Conservation (phyloP, 2,113 vertebrate genomes). For the Plestiodon gilberti region DNA sequence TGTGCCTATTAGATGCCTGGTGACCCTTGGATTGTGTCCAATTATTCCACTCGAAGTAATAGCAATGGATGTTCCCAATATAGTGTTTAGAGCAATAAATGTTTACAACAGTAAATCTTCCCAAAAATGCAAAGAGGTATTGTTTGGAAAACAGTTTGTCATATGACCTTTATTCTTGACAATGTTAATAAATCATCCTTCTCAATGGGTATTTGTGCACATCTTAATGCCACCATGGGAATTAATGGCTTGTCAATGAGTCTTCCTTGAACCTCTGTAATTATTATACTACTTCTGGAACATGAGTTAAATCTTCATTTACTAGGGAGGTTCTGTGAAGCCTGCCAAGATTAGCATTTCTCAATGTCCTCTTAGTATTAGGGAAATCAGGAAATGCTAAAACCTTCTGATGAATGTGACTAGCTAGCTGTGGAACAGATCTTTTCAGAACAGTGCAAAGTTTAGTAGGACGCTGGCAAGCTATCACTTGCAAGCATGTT, state of each 20-base stretch:
- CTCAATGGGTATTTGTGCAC: neutral
- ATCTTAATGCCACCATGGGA: neutral
- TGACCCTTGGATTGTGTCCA: neutral
- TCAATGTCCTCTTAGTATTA: neutral
- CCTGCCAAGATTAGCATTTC: neutral
- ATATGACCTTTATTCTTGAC: neutral
- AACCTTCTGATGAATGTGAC: neutral
- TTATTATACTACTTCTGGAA: conserved; percentile 16
- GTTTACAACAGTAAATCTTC: conserved; percentile 8
- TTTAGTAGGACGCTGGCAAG: too few species aligned
- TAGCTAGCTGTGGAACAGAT: neutral
- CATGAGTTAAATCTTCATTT: neutral
- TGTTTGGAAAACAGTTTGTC: conserved; percentile 3
- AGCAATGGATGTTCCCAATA: neutral
- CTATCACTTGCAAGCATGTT: too few species aligned
- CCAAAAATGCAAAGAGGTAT: neutral
- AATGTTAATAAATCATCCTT: conserved; percentile 18
- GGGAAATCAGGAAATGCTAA: neutral
- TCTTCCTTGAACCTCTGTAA: neutral
- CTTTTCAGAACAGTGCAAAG: too few species aligned
- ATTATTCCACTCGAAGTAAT: neutral
- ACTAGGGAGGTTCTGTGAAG: neutral
- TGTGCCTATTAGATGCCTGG: neutral
- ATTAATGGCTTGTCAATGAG: neutral
- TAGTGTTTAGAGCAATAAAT: conserved; percentile 8